phyloP scores from a whole-genome alignment of 1,140 invertebrate genomes.

The Trichomalopsis sarcophagae region DNA sequence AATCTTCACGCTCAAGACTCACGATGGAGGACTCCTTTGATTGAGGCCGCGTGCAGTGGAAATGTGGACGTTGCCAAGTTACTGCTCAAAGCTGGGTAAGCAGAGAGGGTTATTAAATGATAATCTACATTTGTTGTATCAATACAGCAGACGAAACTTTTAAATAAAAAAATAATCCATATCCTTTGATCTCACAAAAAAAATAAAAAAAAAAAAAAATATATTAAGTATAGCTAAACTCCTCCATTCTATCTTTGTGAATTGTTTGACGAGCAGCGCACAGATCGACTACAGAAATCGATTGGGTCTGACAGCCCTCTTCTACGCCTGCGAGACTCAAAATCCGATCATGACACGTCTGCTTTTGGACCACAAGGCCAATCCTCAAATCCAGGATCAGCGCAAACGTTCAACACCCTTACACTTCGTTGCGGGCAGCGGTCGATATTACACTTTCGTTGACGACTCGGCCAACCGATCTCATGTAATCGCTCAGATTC shows the following conservation, averaged over 20 bases:
- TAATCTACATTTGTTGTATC: too few species aligned
- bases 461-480: conserved; percentile 4
- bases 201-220: too few species aligned
- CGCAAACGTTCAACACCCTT: background rate
- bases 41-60: background rate
- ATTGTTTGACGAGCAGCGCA: background rate
- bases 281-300: conserved; percentile 11
- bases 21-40: background rate
- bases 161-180: too few species aligned
- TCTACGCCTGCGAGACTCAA: conserved; percentile 25
- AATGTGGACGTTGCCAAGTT: background rate
- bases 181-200: too few species aligned
- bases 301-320: conserved; percentile 1
- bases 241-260: background rate
- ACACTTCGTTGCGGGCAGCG: conserved; percentile 1
- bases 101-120: too few species aligned
- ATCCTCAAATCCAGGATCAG: background rate
- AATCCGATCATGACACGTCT: background rate
- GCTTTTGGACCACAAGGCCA: background rate
- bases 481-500: background rate
- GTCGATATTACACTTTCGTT: background rate
- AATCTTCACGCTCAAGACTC: conserved; percentile 21
- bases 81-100: conserved; percentile 9
- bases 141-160: too few species aligned
- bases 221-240: too few species aligned